Evolutionary conservation across 2,113 vertebrate genomes (phyloP).

Genomic region (Datnioides undecimradiatus): DNA sequence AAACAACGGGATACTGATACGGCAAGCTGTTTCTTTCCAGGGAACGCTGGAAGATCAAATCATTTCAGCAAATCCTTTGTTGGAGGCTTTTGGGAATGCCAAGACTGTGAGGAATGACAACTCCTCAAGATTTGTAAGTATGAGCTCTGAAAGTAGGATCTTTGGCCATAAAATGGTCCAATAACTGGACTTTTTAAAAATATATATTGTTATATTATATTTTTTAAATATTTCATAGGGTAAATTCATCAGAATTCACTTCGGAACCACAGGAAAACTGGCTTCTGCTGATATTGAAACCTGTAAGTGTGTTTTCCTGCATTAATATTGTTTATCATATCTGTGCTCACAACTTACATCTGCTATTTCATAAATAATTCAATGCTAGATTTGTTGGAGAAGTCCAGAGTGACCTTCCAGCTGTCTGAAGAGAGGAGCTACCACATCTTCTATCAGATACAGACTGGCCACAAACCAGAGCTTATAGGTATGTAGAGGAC

Average conservation of each 20-base stretch:
- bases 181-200: too few species aligned
- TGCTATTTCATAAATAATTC: not conserved
- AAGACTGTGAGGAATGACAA: slow-evolving; percentile 82
- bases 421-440: slow-evolving; percentile 79
- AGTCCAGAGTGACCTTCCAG: slow-evolving; percentile 81
- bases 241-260: slow-evolving; percentile 83
- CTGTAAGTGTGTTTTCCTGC: slow-evolving; percentile 53
- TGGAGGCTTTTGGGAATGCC: slow-evolving; percentile 75
- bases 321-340: not conserved
- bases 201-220: too few species aligned
- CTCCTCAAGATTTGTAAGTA: slow-evolving; percentile 79
- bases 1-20: not conserved
- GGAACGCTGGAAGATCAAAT: slow-evolving; percentile 81
- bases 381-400: slow-evolving; percentile 79
- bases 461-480: slow-evolving; percentile 75
- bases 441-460: slow-evolving; percentile 82
- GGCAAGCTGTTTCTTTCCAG: slow-evolving; percentile 53
- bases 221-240: slow-evolving; percentile 59
- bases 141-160: not conserved
- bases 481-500: slow-evolving; percentile 63
- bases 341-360: fast-evolving
- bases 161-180: not conserved
- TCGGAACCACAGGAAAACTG: slow-evolving; percentile 79
- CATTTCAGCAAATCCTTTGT: slow-evolving; percentile 76
- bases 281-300: slow-evolving; percentile 80